Conservation (phyloP, 2,113 vertebrate genomes). For the Phocoena phocoena region DNA sequence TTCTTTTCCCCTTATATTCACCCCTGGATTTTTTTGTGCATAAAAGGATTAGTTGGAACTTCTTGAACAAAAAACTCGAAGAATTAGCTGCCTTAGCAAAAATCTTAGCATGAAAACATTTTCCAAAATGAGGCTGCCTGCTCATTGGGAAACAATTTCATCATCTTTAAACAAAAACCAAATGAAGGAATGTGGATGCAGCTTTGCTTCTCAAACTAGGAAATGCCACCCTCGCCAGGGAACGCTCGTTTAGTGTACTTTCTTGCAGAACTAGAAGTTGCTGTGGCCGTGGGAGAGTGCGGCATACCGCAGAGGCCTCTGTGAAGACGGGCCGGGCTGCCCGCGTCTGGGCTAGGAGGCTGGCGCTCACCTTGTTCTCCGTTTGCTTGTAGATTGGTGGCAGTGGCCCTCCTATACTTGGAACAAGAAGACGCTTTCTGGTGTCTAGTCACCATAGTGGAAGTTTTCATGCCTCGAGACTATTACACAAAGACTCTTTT, state of each 20-base stretch:
- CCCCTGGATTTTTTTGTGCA: neutral
- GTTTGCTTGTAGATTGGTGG: conserved; percentile 87
- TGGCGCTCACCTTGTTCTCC: neutral
- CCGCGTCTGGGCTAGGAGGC: neutral
- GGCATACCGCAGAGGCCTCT: fast-evolving
- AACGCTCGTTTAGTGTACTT: neutral
- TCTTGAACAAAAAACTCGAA: neutral
- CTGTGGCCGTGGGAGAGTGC: fast-evolving
- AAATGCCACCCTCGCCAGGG: neutral
- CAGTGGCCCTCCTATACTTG: conserved; percentile 96
- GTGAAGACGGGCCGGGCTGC: fast-evolving
- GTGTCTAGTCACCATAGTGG: conserved; percentile 95
- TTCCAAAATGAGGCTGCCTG: neutral
- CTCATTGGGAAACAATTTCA: neutral
- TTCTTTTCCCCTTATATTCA: neutral
- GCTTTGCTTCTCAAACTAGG: neutral
- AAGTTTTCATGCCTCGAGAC: conserved; percentile 98
- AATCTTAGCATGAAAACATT: neutral
- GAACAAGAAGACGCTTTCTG: conserved; percentile 99
- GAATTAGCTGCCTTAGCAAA: neutral
- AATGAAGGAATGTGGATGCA: neutral
- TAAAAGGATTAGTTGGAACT: neutral
- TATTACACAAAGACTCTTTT: conserved; percentile 99
- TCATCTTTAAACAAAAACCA: neutral
- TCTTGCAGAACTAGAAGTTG: neutral